Conservation (phyloP, 2,888 invertebrate genomes). For the Kuschelorhynchus macadamiae region DNA sequence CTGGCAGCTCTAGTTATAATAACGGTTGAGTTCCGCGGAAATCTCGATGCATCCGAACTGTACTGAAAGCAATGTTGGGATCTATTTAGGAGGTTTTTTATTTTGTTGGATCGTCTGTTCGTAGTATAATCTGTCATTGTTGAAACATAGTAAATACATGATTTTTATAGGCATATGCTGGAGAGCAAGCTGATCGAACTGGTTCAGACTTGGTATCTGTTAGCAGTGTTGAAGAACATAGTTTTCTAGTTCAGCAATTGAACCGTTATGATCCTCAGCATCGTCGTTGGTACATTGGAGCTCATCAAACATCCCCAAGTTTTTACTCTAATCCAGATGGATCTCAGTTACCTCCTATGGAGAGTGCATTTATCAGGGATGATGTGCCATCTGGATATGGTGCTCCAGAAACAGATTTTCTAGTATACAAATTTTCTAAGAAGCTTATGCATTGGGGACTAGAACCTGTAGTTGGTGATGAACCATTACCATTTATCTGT, state of each 20-base stretch:
- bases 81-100: too few species aligned
- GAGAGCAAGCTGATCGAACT: conserved; percentile 52
- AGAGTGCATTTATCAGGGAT: conserved; percentile 84
- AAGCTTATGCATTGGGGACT: conserved; percentile 87
- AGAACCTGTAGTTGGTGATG: conserved; percentile 83
- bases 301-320: conserved; percentile 80
- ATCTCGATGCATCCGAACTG: too few species aligned
- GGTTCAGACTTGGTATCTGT: conserved; percentile 83
- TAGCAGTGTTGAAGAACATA: conserved; percentile 87
- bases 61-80: too few species aligned
- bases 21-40: too few species aligned
- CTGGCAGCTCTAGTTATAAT: too few species aligned
- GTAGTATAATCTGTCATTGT: too few species aligned
- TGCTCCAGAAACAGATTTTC: conserved; percentile 75
- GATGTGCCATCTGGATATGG: conserved; percentile 61
- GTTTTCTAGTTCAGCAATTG: conserved; percentile 87
- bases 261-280: conserved; percentile 84
- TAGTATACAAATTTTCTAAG: conserved; percentile 84
- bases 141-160: too few species aligned
- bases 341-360: conserved; percentile 82
- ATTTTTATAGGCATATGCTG: conserved; percentile 73
- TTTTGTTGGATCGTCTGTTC: too few species aligned
- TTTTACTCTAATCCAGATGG: conserved; percentile 91
- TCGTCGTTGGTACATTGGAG: conserved; percentile 89
- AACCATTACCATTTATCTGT: conserved; percentile 87